phyloP scores from a whole-genome alignment of 1,140 invertebrate genomes.

The Battus philenor region DNA sequence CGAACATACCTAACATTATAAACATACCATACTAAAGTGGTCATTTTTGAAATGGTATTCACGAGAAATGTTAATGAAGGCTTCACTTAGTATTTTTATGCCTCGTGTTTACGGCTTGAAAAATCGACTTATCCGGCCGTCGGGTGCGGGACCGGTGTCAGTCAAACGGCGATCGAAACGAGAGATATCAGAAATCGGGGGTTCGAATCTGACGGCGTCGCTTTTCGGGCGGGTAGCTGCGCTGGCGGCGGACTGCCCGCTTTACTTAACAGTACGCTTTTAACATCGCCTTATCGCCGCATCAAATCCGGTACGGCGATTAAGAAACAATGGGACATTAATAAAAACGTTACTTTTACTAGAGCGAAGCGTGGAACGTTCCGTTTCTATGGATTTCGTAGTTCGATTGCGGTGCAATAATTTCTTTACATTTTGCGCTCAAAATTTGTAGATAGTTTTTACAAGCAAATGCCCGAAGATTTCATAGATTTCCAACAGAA shows the following conservation, averaged over 20 bases:
- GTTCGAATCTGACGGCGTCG: constrained; percentile 45
- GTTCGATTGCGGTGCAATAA: constrained; percentile 18
- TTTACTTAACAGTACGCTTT: constrained; percentile 56
- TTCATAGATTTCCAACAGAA: too few species aligned
- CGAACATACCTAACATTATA: constrained; percentile 15
- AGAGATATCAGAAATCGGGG: constrained; percentile 46
- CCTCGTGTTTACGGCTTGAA: constrained; percentile 42
- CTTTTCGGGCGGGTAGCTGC: constrained; percentile 49
- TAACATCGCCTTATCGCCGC: constrained; percentile 61
- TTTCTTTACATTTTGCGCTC: neutral
- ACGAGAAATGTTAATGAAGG: constrained; percentile 46
- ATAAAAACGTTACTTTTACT: constrained; percentile 50
- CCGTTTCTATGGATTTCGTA: constrained; percentile 43
- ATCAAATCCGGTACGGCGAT: constrained; percentile 63
- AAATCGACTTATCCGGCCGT: constrained; percentile 43
- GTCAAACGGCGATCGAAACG: constrained; percentile 45
- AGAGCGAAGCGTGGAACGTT: constrained; percentile 53
- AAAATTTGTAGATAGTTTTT: too few species aligned
- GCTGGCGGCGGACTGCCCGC: constrained; percentile 37
- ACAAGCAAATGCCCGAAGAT: too few species aligned
- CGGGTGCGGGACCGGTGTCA: constrained; percentile 38
- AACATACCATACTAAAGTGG: constrained; percentile 34
- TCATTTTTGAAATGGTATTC: constrained; percentile 32
- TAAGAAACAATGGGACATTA: constrained; percentile 69
- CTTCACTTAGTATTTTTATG: constrained; percentile 38